Percentiles rank a stretch among this genome's conserved stretches.
phyloP scores from a whole-genome alignment of 2,888 invertebrate species.

The Nemapogon koenigi region DNA sequence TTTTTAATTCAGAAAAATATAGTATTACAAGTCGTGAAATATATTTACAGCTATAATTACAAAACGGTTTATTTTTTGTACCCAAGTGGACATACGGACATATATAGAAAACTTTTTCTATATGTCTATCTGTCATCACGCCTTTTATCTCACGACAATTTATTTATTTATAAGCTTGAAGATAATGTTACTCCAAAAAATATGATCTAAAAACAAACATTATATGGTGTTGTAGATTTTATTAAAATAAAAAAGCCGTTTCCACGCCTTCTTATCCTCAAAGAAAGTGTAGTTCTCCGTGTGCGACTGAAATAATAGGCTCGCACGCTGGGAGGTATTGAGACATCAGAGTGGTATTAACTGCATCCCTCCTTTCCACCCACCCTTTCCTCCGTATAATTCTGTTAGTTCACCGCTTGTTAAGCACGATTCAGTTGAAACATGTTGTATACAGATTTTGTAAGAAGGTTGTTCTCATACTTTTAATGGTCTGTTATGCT shows the following conservation, averaged over 20 bases:
- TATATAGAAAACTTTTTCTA: too few species aligned
- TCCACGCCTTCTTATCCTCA: slow-evolving; percentile 4
- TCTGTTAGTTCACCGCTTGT: background rate
- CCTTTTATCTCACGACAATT: too few species aligned
- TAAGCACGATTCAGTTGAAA: background rate
- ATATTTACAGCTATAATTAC: too few species aligned
- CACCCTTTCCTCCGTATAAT: background rate
- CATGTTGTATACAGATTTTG: background rate
- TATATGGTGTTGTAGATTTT: too few species aligned
- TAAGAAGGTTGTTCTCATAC: background rate
- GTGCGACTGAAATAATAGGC: slow-evolving; percentile 63
- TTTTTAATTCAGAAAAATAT: too few species aligned
- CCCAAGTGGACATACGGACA: too few species aligned
- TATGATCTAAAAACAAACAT: too few species aligned
- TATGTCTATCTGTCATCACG: too few species aligned
- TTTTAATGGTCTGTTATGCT: too few species aligned
- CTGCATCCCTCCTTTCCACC: background rate
- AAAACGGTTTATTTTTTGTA: too few species aligned
- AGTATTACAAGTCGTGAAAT: too few species aligned
- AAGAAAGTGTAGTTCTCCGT: slow-evolving; percentile 29
- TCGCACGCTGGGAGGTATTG: slow-evolving; percentile 62
- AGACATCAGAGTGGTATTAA: slow-evolving; percentile 45
- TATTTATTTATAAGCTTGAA: background rate
- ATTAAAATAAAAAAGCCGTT: background rate
- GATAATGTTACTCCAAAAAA: background rate